A percentile compares a stretch with the other conserved stretches of the same genome.
Evolutionary conservation across 2,888 invertebrate genomes (phyloP).

Genomic region (Chrysomela aeneicollis): DNA sequence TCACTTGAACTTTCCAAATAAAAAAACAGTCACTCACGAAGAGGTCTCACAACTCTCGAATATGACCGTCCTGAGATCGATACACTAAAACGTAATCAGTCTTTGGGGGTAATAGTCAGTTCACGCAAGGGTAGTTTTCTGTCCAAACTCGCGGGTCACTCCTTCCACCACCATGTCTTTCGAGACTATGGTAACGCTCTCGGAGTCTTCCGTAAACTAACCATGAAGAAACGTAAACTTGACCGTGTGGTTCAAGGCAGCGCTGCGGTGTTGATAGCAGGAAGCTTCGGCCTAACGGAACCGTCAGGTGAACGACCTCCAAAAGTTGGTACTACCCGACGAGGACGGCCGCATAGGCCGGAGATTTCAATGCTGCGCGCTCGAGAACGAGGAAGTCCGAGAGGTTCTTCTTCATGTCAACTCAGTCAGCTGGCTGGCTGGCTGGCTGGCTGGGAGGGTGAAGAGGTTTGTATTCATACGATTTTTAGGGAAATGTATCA

Average conservation of each 20-base stretch:
- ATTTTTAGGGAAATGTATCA: too few species aligned
- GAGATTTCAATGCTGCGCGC: constrained; percentile 43
- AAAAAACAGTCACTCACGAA: constrained; percentile 41
- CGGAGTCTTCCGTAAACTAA: constrained; percentile 59
- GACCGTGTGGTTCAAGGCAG: constrained; percentile 59
- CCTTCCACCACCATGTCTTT: constrained; percentile 36
- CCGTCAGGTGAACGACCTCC: constrained; percentile 59
- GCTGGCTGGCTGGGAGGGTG: too few species aligned
- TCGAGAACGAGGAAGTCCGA: constrained; percentile 49
- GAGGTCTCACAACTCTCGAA: constrained; percentile 25
- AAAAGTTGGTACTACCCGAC: constrained; percentile 46
- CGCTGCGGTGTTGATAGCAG: constrained; percentile 56
- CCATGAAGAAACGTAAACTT: constrained; percentile 59
- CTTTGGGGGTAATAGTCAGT: constrained; percentile 16
- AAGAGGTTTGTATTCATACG: too few species aligned
- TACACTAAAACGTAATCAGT: constrained; percentile 32
- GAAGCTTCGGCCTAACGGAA: constrained; percentile 49
- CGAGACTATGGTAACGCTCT: constrained; percentile 37
- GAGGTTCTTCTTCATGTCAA: constrained; percentile 38
- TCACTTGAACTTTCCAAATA: constrained; percentile 45
- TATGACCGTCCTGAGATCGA: constrained; percentile 30
- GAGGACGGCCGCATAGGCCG: constrained; percentile 30
- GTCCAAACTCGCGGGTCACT: constrained; percentile 36
- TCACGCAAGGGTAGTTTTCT: constrained; percentile 10
- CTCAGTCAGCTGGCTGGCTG: too few species aligned